Evolutionary conservation across 2,888 invertebrate species (phyloP).

Genomic region (Alloplasta piceator): DNA sequence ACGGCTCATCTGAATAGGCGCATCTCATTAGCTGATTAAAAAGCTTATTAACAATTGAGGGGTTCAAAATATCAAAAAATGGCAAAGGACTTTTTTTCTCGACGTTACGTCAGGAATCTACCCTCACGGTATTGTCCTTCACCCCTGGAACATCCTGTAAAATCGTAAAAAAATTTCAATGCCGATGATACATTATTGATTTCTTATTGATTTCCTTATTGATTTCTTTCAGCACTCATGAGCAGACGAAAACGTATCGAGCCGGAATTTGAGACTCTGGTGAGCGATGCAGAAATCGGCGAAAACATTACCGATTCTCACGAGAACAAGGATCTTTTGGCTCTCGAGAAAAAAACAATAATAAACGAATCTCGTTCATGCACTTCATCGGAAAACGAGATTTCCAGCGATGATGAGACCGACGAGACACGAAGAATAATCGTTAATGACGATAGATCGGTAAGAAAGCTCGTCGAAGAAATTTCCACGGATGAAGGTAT

Average conservation of each 20-base stretch:
- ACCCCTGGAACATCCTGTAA: no score
- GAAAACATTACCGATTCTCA: background rate
- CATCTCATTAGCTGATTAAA: no score
- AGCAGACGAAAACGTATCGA: constrained; percentile 61
- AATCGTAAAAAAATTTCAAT: background rate
- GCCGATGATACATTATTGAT: constrained; percentile 15
- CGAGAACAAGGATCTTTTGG: constrained; percentile 46
- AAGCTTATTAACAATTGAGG: no score
- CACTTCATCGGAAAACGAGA: constrained; percentile 25
- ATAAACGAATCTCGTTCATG: background rate
- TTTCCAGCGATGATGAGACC: constrained; percentile 29
- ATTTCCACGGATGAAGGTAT: constrained; percentile 4
- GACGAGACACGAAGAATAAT: background rate
- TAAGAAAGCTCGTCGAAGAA: constrained; percentile 50
- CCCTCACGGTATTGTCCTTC: no score
- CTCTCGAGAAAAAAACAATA: constrained; percentile 32
- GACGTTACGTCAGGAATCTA: no score
- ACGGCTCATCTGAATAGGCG: no score
- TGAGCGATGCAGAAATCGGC: background rate
- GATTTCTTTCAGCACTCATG: constrained; percentile 63
- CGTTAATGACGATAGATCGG: background rate
- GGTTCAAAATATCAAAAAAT: no score
- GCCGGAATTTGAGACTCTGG: constrained; percentile 31
- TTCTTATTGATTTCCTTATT: background rate
- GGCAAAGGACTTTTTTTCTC: no score